Base-by-base conservation (phyloP, 37 sponge, comb jelly and placozoan species). In the Agelas oroides region DNA sequence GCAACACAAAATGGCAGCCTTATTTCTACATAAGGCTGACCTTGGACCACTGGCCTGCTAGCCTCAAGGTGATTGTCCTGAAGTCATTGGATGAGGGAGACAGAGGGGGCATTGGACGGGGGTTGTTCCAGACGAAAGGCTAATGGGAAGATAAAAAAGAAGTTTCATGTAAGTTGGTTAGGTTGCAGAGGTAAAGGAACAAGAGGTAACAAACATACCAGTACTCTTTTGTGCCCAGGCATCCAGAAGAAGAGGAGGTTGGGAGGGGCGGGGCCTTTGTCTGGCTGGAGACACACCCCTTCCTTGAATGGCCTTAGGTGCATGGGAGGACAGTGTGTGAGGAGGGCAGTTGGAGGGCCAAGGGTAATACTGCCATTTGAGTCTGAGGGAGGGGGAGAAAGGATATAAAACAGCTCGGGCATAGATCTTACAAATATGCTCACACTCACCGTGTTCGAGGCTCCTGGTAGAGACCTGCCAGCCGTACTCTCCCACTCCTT, bases 171-270 rank as follows among this genome's bases (percentile, higher is more conserved):
- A n/a, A n/a, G 46, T 46, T 3, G 46, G 46, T 46, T 46, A 46
- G n/a, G n/a, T n/a, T n/a, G n/a, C n/a, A n/a, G n/a, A n/a, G n/a
- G 46, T 46, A 46, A 3, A 46, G 46, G 46, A 8, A 46, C 46
- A 46, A 12, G 46, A 46, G 46, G 46, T 8, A 12, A 46, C 8
- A 8, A 46, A 3, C 6, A 8, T 8, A 46, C 46, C 46, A 12
- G 46, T 8, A 46, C 46, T 46, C 46, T 46, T 3, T 8, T 46
- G 46, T 46, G 46, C 46, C 77, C 67, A 16, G 66, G 70, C 0
- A 57, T 38, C 87, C 87, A 87, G 66, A 79, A 79, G 28, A 87
- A 54, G 17, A 79, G 35, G 32, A 86, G 80, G 16, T 74, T 74
- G 2, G 40, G 21, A 34, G 80, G 80, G 39, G 59, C 60, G 17